These are phyloP conservation scores for Rhagium mordax DNA, from an alignment of 2,888 invertebrate species.

Conservation along the genomic window DNA sequence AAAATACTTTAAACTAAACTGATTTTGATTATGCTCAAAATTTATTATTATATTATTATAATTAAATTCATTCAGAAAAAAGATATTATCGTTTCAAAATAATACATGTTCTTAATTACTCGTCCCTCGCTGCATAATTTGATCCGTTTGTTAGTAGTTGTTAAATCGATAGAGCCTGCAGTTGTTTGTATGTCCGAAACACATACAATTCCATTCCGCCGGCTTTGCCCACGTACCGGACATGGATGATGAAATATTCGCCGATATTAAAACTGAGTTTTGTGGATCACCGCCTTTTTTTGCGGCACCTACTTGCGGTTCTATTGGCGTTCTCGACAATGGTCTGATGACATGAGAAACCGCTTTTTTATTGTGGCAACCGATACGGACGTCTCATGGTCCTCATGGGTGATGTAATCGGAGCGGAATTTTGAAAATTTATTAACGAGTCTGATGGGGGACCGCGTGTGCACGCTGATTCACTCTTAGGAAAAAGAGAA, in stretches of 20 bases:
- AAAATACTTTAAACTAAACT: no score
- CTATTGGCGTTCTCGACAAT: background rate
- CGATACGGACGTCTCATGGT: background rate
- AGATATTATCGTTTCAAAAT: no score
- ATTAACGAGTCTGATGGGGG: conserved; percentile 32
- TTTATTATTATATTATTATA: no score
- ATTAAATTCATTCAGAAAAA: no score
- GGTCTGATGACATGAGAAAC: background rate
- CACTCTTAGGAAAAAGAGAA: background rate
- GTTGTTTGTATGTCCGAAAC: background rate
- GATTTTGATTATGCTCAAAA: no score
- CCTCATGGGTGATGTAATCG: conserved; percentile 34
- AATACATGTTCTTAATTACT: no score
- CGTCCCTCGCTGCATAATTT: no score
- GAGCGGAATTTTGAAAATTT: conserved; percentile 42
- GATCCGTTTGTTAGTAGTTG: background rate
- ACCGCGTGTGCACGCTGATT: conserved; percentile 30
- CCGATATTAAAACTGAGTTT: background rate
- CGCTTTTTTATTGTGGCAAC: background rate
- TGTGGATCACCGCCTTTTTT: background rate
- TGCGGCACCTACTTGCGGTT: background rate
- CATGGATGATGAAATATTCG: conserved; percentile 4
- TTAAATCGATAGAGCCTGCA: background rate
- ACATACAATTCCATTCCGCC: background rate
- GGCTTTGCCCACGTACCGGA: background rate